Base-by-base conservation (phyloP, 2,797 vertebrate genomes). In the Spea hammondii region DNA sequence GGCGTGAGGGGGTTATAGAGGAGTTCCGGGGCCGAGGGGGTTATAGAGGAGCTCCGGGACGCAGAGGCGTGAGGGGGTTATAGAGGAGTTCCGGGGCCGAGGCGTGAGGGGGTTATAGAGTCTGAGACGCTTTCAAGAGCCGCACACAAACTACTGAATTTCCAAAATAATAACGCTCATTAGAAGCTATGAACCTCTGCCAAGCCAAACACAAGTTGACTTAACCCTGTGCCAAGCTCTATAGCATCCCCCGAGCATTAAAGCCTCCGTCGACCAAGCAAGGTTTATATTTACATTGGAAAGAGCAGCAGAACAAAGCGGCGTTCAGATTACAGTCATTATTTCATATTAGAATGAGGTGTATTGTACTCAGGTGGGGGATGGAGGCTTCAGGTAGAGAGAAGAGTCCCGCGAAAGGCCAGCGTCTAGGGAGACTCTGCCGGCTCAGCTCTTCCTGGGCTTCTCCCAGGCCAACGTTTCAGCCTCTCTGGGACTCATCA, bases 171-270 rank as follows among this genome's bases (percentile, higher is more conserved):
- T 76, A 75, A 75, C 44, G 45, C 48, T 53, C 44, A 46, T 44
- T 48, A 4, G 65, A 48, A 45, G 55, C 14, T 49, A 8, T 14
- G 46, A 13, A 32, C 11, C 12, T 50, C 8, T 53, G 78, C 78
- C 72, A 80, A 80, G 65, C 48, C 65, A 75, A 80, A 80, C 78
- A 80, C 72, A 70, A 48, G n/a, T 54, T 44, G 32, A 32, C 57
- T 55, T 48, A 13, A 45, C 14, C 70, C 11, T 54, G 73, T 6
- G 13, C 13, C 13, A 9, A 71, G 44, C 60, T n/a, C 13, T 48
- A n/a, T 51, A 46, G 14, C 70, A 67, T 73, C 65, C 70, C 7
- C 9, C 45, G 59, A 65, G 47, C 6, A 17, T 64, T 13, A 65
- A 17, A 78, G 48, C 55, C 47, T 51, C 59, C 10, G 69, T 50